These are phyloP conservation scores for Anguilla marmorata DNA, from an alignment of 2,797 vertebrate genomes.

Conservation along the genomic window DNA sequence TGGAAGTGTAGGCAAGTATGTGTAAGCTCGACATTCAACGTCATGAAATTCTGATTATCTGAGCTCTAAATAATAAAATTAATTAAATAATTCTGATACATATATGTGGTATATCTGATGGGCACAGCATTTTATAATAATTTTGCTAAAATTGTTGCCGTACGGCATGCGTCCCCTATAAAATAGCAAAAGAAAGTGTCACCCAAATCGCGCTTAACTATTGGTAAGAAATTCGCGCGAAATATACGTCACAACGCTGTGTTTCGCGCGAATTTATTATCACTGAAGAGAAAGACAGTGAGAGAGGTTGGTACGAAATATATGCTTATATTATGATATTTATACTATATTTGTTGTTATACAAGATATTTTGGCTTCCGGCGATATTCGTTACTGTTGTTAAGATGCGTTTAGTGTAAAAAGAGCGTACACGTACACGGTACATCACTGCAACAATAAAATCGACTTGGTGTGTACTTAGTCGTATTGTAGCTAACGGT, in stretches of 20 bases:
- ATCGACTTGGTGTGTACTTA: neutral
- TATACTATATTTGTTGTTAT: neutral
- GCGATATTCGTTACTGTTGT: neutral
- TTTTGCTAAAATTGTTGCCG: neutral
- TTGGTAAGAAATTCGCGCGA: slow-evolving; percentile 80
- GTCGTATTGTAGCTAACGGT: neutral
- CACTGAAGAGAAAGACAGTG: accelerated
- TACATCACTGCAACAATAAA: neutral
- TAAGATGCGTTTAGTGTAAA: neutral
- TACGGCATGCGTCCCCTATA: neutral
- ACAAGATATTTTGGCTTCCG: neutral
- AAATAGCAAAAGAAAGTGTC: neutral
- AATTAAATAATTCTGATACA: no score
- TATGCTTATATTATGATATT: neutral
- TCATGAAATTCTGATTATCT: neutral
- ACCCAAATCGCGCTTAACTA: slow-evolving; percentile 18
- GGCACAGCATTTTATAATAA: neutral
- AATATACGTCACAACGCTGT: slow-evolving; percentile 57
- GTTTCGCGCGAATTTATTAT: slow-evolving; percentile 72
- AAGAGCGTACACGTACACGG: no score
- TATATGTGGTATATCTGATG: neutral
- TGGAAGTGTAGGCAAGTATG: neutral
- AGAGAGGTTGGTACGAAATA: slow-evolving; percentile 50
- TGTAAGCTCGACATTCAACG: neutral
- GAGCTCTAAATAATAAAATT: neutral